A percentile compares a stretch with the other conserved stretches of the same genome.
phyloP scores from a whole-genome alignment of 2,113 vertebrate species.

The human region GRCh38 chr6:56517501-56518000 shows the following conservation, averaged over 20 bases:
- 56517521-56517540: conserved; percentile 94
- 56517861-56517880: not conserved
- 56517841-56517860: not conserved
- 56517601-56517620: conserved; percentile 94
- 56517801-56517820: conserved; percentile 3
- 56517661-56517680: conserved; percentile 47
- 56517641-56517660: conserved; percentile 61
- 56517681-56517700: not conserved
- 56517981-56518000: not conserved
- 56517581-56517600: conserved; percentile 93
- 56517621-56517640: conserved; percentile 84
- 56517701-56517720: conserved; percentile 14
- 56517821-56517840: not conserved
- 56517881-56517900: not conserved
- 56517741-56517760: not conserved
- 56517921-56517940: not conserved
- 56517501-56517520: conserved; percentile 98
- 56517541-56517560: conserved; percentile 94
- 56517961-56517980: not conserved
- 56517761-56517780: not conserved
- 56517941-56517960: not conserved
- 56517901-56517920: not conserved
- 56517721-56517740: conserved; percentile 8
- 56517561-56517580: conserved; percentile 92
- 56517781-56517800: not conserved